Evolutionary conservation across 92 coral and sea anemone genomes (phyloP), one percentile per base, ranked within the genome.

Genomic region (Zoanthus sansibaricus): DNA sequence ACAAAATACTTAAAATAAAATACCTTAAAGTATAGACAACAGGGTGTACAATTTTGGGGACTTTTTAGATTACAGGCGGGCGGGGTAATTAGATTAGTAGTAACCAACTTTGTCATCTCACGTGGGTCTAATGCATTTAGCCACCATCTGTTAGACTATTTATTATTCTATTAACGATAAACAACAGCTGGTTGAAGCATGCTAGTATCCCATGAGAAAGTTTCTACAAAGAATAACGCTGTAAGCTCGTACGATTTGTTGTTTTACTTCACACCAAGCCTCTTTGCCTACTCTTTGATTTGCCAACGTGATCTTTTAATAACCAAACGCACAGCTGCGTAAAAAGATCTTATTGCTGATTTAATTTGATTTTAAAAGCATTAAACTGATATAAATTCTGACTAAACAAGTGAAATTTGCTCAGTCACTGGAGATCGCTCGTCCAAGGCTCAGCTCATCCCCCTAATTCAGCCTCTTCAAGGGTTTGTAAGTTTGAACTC

Each of bases 151-250:
- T 94, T 93, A 96, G 88, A 93, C 96, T 95, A 94, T 92, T 97
- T 95, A 92, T 95, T 95, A 97, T 97, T 97, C 98, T 97, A 95
- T 97, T 97, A 94, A 91, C 93, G 95, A 97, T 91, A 97, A 95
- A 95, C 97, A 95, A 97, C 99, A 97, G 99, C 97, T 97, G 99
- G 89, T 90, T 84, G 88, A 84, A 90, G 94, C 95, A 93, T 96
- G 99, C 94, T 97, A 91, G 94, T 93, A 97, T 97, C 98, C 99
- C 99, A 97, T 95, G 96, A 91, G 99, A 97, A 97, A 94, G 90
- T 92, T 86, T 79, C 98, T 91, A 97, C 99, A 97, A 97, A 95
- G 98, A 92, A 88, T 92, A 91, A 94, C 98, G 94, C 95, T 97
- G 99, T 91, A 92, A 72, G 82, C 89, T 86, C 71, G 82, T 75